Base-by-base conservation (phyloP, 1,140 invertebrate species). In the Cotesia vestalis region DNA sequence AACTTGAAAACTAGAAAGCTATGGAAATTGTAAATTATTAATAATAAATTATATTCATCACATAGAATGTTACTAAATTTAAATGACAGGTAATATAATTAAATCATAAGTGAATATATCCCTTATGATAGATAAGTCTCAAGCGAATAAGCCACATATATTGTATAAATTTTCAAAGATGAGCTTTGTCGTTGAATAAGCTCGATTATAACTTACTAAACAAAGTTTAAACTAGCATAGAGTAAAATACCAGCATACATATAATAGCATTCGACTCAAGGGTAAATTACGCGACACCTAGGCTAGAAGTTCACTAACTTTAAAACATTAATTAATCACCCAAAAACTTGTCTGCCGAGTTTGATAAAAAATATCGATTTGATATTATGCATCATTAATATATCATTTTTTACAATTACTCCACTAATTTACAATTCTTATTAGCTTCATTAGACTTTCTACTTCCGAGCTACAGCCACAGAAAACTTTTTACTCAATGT, bases 121-220 rank as follows among this genome's bases (percentile, higher is more conserved):
- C 5, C 8, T 20, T 59, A 20, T 46, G 40, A 46, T 46, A 8
- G 27, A 59, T 17, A 59, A 20, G 57, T 59, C 57, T 59, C 36
- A 64, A 46, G 14, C 11, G 40, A 64, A 27, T 64, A 46, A 64
- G 46, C 62, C 62, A 38, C 35, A 36, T 64, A 51, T 27, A 64
- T 46, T 51, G 11, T 27, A n/a, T 20, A 12, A 64, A 64, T 11
- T 36, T 46, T 9, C 4, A 2, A 64, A 4, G 62, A 78, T 78
- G 76, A 81, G 78, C 78, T 82, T 80, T 80, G 78, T 78, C 78
- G 72, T 61, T 64, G 67, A 81, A 81, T 78, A 78, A 79, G 77
- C 78, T 81, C 78, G 79, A 78, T 79, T 80, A 78, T 51, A 64
- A 64, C 40, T 64, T 14, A 14, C 12, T 17, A 4, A 36, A 64